Conservation (phyloP, 1,140 invertebrate species). For the Diprion similis region DNA sequence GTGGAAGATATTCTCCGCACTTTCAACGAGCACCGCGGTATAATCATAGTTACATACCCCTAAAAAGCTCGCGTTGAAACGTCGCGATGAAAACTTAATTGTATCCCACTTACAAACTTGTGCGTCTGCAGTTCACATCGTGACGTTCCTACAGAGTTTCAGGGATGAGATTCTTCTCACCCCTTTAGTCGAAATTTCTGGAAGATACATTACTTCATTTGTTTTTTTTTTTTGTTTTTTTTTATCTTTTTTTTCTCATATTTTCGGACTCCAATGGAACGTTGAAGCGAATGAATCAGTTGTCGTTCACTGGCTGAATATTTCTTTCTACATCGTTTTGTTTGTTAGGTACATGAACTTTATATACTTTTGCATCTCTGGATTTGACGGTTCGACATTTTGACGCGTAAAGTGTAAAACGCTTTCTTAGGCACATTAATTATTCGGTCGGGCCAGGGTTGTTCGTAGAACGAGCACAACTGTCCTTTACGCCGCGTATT, state of each 20-base stretch:
- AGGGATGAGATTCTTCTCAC: too few relatives aligned
- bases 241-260: neutral
- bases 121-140: too few relatives aligned
- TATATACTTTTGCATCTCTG: too few relatives aligned
- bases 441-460: neutral
- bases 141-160: too few relatives aligned
- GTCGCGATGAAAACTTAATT: slow-evolving; percentile 3
- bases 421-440: too few relatives aligned
- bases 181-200: too few relatives aligned
- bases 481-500: neutral
- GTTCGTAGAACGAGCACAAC: neutral
- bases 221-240: neutral
- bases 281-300: neutral
- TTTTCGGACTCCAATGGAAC: neutral
- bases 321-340: neutral
- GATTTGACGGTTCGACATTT: neutral
- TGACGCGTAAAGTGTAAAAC: neutral
- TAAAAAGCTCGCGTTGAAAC: neutral
- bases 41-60: neutral
- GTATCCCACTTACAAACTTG: neutral
- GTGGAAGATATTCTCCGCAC: neutral
- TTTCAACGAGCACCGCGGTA: neutral
- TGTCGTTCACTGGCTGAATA: neutral
- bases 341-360: too few relatives aligned
- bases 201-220: neutral